phyloP scores from a whole-genome alignment of 2,113 vertebrate species.

The Hemiprocne comata region DNA sequence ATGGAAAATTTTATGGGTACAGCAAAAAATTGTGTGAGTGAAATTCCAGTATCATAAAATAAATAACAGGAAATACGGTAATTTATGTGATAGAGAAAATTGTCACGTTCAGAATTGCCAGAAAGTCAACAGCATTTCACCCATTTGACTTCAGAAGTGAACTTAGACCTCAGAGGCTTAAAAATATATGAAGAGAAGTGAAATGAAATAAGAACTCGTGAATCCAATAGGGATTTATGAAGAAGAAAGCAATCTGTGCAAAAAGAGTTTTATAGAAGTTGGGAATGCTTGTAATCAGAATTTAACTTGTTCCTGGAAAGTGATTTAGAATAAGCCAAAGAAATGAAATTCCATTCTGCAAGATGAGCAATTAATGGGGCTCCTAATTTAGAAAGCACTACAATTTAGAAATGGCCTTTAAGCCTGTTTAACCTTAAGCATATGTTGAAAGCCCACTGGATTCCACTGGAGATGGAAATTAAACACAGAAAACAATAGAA shows the following conservation, averaged over 20 bases:
- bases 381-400: slow-evolving; percentile 27
- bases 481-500: not conserved
- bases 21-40: slow-evolving; percentile 65
- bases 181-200: slow-evolving; percentile 38
- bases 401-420: not conserved
- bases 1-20: slow-evolving; percentile 69
- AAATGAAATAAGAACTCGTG: not conserved
- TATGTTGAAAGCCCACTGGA: not conserved
- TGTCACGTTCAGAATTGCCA: slow-evolving; percentile 65
- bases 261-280: not conserved
- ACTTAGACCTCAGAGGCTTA: slow-evolving; percentile 30
- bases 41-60: slow-evolving; percentile 74
- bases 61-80: slow-evolving; percentile 76
- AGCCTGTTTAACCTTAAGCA: slow-evolving; percentile 23
- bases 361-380: slow-evolving; percentile 10
- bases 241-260: slow-evolving; percentile 19
- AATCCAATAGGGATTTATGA: not conserved
- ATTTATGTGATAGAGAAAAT: slow-evolving; percentile 76
- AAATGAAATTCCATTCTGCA: slow-evolving; percentile 33
- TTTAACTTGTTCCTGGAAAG: slow-evolving; percentile 36
- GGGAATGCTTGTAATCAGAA: slow-evolving; percentile 13
- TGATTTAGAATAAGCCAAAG: slow-evolving; percentile 28
- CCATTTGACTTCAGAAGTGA: slow-evolving; percentile 41
- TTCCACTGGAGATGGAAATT: not conserved
- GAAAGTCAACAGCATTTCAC: slow-evolving; percentile 19